Conservation (phyloP, 2,113 vertebrate genomes). For the Takifugu bimaculatus region DNA sequence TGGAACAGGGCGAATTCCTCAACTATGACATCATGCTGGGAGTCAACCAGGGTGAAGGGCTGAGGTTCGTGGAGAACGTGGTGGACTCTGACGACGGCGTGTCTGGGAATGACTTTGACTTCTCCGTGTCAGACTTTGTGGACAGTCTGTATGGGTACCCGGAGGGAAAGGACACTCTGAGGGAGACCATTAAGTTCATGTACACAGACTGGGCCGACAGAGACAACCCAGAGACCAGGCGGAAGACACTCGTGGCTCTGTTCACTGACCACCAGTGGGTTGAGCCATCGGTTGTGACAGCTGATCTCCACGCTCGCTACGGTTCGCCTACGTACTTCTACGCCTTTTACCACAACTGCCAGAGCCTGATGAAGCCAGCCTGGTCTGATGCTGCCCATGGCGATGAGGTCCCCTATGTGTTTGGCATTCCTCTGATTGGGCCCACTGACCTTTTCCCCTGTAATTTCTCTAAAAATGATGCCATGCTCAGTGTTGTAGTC, state of each 20-base stretch:
- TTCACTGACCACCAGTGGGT: constrained; percentile 99
- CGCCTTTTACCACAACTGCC: constrained; percentile 99
- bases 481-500: constrained; percentile 98
- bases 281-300: constrained; percentile 94
- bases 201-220: constrained; percentile 98
- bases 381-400: constrained; percentile 98
- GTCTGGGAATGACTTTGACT: constrained; percentile 97
- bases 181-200: constrained; percentile 99
- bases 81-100: constrained; percentile 97
- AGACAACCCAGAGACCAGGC: constrained; percentile 94
- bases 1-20: constrained; percentile 99
- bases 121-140: constrained; percentile 97
- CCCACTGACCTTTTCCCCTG: constrained; percentile 97
- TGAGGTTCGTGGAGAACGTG: constrained; percentile 97
- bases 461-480: constrained; percentile 98
- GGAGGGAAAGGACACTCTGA: constrained; percentile 93
- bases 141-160: constrained; percentile 98
- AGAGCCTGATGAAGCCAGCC: constrained; percentile 98
- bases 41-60: constrained; percentile 96
- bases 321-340: constrained; percentile 98
- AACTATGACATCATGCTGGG: constrained; percentile 99
- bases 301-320: constrained; percentile 94
- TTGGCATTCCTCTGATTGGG: constrained; percentile 97
- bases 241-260: constrained; percentile 95
- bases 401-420: constrained; percentile 97